Evolutionary conservation across 1,140 invertebrate genomes (phyloP), one percentile per base, ranked within the genome.

Genomic region (Thaumetopoea pityocampa): DNA sequence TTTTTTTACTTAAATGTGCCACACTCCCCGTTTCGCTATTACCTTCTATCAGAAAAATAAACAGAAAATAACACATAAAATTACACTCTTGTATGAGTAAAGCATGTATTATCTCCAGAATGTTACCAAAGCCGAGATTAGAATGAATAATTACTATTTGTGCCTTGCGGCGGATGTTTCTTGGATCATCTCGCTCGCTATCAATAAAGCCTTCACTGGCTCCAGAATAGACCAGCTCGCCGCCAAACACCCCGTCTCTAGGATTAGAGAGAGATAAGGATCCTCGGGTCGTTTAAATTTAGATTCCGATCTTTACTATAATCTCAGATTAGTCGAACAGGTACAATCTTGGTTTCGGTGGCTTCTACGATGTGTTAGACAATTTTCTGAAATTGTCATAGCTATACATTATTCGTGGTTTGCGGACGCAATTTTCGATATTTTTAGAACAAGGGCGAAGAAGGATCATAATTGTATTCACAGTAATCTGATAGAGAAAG

Each of bases 251-350:
- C 74, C 65, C 52, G 66, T 78, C 73, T 72, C 59, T 45, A 41
- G 70, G 67, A 68, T 78, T 72, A 74, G 48, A 45, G 47, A 47
- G 26, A 51, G 58, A 61, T 57, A 60, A 51, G 66, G 64, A 69
- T 64, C 62, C 67, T 59, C 67, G 71, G 42, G 67, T 57, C 51
- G 43, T 56, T 59, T 63, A 62, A 65, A 67, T 72, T 70, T 65
- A 67, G 67, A 68, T 73, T 60, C 44, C 61, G 61, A 77, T 70
- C 72, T 74, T 67, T 64, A 59, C 42, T 49, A 46, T 72, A 70
- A 69, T 76, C 56, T 51, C 49, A 45, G 30, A 41, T 45, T 38
- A 60, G 53, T 63, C 32, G 48, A 41, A 14, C 38, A 46, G 64
- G n/a, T n/a, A n/a, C 65, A 48, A 56, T 52, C 23, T 38, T 33